Evolutionary conservation across 2,113 vertebrate genomes (phyloP), one percentile per base, ranked within the genome.

Genomic region (Mus pahari): DNA sequence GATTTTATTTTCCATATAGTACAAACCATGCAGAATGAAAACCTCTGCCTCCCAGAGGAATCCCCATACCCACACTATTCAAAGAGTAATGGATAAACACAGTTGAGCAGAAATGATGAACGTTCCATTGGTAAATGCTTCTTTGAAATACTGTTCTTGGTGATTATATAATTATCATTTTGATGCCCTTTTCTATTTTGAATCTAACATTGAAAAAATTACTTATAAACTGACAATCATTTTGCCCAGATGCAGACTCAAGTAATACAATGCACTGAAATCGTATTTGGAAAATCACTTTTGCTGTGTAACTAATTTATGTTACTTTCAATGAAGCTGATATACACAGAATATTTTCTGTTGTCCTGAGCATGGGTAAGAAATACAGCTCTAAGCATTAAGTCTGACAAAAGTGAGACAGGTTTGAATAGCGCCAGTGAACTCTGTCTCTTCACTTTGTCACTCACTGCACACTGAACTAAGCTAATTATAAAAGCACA

Each of bases 361-460:
- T 91, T 96, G 93, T 95, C 20, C 36, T 89, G 73, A 70, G 84
- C 33, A 53, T 95, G 55, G 45, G 19, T 77, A 93, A 96, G 82
- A 98, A 96, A 88, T 94, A 95, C 55, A 95, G 48, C 95, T 96
- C 97, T 96, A 96, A 87, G 96, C 62, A 96, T 91, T 97, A 94
- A 95, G 95, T 95, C 95, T 97, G 97, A 98, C 94, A 97, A 95
- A 86, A 97, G 10, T 86, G 24, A 45, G 93, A 95, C 92, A 94
- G 53, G 60, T 96, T 97, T 97, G 94, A 98, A 96, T 13, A 86
- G 64, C 92, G 91, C 74, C n/a, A 90, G 92, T 91, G 83, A 84
- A 96, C 96, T 91, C 83, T 97, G 33, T 19, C 79, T 92, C 53
- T 3, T 42, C 81, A 19, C 83, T 96, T 93, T 90, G 92, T 97